A percentile compares a stretch with the other conserved stretches of the same genome.
Conservation (phyloP, 1,140 invertebrate species). For the Cyclargus thomasi region DNA sequence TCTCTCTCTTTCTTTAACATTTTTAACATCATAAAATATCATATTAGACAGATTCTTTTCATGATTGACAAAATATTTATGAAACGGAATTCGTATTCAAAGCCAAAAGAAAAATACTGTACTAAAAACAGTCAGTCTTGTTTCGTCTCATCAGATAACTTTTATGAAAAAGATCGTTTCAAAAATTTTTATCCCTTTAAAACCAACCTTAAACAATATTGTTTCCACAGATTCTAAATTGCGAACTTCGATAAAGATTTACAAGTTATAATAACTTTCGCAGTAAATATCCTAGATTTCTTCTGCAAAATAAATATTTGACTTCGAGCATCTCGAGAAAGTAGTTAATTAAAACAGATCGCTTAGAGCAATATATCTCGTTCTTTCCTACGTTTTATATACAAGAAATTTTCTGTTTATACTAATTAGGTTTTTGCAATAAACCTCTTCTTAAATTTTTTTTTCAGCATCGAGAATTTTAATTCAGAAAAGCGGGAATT, state of each 20-base stretch:
- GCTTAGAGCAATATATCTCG: not conserved
- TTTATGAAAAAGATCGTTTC: too few relatives aligned
- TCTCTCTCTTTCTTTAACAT: too few relatives aligned
- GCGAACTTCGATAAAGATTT: not conserved
- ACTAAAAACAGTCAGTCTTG: too few relatives aligned
- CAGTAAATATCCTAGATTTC: constrained; percentile 5
- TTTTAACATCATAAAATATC: too few relatives aligned
- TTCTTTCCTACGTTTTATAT: not conserved
- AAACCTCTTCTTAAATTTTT: not conserved
- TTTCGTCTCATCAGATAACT: too few relatives aligned
- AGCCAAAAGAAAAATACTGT: too few relatives aligned
- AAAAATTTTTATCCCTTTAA: not conserved
- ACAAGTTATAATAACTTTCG: not conserved
- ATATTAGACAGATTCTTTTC: too few relatives aligned
- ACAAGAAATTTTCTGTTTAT: not conserved
- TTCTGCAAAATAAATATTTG: constrained; percentile 8
- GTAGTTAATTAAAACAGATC: constrained; percentile 2
- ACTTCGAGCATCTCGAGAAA: constrained; percentile 5
- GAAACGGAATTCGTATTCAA: too few relatives aligned
- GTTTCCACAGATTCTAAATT: not conserved
- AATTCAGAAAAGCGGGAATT: too few relatives aligned
- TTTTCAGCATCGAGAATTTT: not conserved
- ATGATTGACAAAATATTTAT: too few relatives aligned
- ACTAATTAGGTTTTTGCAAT: not conserved
- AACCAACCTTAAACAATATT: not conserved